Base-by-base conservation (phyloP, 2,888 invertebrate species). In the Ariolimax columbianus region DNA sequence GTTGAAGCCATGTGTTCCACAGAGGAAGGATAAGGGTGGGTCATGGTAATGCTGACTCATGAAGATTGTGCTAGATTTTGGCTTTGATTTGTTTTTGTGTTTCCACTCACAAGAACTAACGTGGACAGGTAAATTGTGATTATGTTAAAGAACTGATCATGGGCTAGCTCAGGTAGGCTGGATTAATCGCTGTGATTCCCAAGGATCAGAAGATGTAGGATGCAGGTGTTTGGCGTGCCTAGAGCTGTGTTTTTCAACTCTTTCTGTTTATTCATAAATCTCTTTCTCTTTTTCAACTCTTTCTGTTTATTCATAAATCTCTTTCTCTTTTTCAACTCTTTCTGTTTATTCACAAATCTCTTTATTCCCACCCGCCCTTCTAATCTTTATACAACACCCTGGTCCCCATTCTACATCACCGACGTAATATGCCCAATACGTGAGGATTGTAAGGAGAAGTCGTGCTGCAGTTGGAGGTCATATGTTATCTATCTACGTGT, bases 221-320 rank as follows among this genome's bases (percentile, higher is more conserved):
- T 7, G n/a, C 63, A n/a, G 63, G 63, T 63, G 63, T 30, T 63
- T 63, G 63, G 7, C 63, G n/a, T 63, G 23, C 59, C 9, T 59
- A 68, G 43, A 14, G 68, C 47, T 68, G 59, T 80, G 23, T 68
- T 43, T 80, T 23, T 70, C 70, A 43, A 14, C 47, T 68, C 70
- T 80, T 43, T 80, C 80, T 80, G 68, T 81, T 51, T 68, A 30
- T 81, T 3, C 26, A 30, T 70, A 47, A 43, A 30, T 81, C 81
- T 81, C 70, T 81, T 51, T 70, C 70, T 81, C 66, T 66, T 51
- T 81, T 40, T 81, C 51, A n/a, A n/a, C n/a, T n/a, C n/a, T n/a
- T n/a, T n/a, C n/a, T n/a, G n/a, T n/a, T n/a, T n/a, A n/a, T n/a
- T n/a, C n/a, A n/a, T n/a, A n/a, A n/a, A n/a, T n/a, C n/a, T n/a